Evolutionary conservation across 2,797 vertebrate genomes (phyloP).

Genomic region (Hipposideros larvatus): DNA sequence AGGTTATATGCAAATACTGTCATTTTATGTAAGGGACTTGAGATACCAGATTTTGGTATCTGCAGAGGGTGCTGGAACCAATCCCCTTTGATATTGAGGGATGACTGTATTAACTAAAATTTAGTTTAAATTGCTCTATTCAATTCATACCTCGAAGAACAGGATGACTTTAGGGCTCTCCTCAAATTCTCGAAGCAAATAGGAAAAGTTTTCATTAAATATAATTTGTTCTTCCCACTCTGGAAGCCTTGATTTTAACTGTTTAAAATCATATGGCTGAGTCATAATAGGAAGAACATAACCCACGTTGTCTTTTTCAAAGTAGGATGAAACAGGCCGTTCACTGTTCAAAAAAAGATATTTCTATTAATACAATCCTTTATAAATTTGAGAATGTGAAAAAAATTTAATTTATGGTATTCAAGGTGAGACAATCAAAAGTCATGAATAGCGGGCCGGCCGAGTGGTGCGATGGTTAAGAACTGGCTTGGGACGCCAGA

Average conservation of each 20-base stretch:
- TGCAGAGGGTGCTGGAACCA: background rate
- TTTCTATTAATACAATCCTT: constrained; percentile 47
- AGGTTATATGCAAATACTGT: background rate
- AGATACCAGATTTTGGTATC: background rate
- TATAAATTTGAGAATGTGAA: background rate
- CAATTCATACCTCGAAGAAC: constrained; percentile 95
- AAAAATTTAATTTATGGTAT: background rate
- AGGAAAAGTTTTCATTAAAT: constrained; percentile 95
- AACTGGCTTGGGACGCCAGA: too few species aligned
- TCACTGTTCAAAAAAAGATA: constrained; percentile 88
- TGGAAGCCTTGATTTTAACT: constrained; percentile 93
- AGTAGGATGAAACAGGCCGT: constrained; percentile 93
- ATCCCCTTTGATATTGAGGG: background rate
- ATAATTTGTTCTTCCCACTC: constrained; percentile 98
- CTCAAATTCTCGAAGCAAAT: constrained; percentile 92
- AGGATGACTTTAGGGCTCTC: constrained; percentile 92
- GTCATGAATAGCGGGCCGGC: constrained; percentile 17
- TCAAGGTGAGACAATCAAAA: background rate
- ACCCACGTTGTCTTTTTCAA: constrained; percentile 92
- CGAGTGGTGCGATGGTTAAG: too few species aligned
- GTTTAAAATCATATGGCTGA: constrained; percentile 96
- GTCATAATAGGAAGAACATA: constrained; percentile 96
- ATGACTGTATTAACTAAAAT: constrained; percentile 5
- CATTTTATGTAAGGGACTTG: background rate
- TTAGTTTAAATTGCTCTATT: constrained; percentile 40